Evolutionary conservation across 2,113 vertebrate genomes (phyloP), one percentile per base, ranked within the genome.

Genomic region (Lasiurus borealis): DNA sequence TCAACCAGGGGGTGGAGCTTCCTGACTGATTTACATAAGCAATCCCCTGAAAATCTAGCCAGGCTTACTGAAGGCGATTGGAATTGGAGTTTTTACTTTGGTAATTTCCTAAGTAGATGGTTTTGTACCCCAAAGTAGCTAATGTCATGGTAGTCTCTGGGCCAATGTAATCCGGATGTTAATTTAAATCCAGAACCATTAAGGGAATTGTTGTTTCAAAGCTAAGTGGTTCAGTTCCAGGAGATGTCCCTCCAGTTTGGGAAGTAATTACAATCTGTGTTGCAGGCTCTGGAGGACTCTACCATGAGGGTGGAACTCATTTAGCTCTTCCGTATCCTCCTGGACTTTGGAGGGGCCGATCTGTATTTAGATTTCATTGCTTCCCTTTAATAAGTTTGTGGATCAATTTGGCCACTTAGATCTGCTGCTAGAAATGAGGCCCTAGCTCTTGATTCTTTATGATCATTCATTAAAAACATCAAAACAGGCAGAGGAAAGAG

Each of bases 301-400:
- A 2, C n/a, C 15, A 52, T 3, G 3, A 78, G 27, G 29, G 10
- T 14, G 44, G 31, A 27, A 9, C 3, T 78, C 29, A 31, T 62
- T 89, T 34, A 23, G 9, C 69, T 83, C 36, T 83, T 89, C 19
- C 6, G 40, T 16, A 73, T 54, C 14, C 27, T 62, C 77, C 69
- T 75, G 40, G 8, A 54, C 2, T 6, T 77, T 50, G n/a, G 2
- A 88, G 92, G 71, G 75, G 2, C 13, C 88, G 46, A 88, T 88
- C 27, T 94, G 21, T 72, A 83, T 44, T 77, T 78, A 77, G 29
- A 89, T 78, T 89, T 83, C 46, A 92, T 90, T 84, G 31, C 13
- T 64, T 84, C 40, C 9, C 6, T 62, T 91, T 85, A 75, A 83
- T 59, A 95, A 18, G 9, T 82, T 81, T 34, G 31, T 90, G 73